Evolutionary conservation across 92 coral and sea anemone genomes (phyloP).

Genomic region (Phenganax stokvisi): DNA sequence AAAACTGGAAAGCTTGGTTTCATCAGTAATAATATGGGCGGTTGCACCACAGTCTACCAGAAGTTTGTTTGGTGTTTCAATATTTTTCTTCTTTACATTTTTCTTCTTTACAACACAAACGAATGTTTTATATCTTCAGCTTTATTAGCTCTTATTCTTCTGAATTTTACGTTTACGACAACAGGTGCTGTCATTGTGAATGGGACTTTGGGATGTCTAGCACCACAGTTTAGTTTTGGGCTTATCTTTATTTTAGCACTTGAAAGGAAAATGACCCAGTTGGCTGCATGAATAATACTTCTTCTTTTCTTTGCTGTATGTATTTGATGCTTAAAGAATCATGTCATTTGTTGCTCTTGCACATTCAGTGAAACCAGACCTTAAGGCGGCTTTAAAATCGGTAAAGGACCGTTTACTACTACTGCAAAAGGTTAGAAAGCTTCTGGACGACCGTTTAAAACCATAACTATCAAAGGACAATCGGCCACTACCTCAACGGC

Average conservation of each 20-base stretch:
- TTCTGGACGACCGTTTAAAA: conserved; percentile 39
- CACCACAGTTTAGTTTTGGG: not conserved
- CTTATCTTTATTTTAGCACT: not conserved
- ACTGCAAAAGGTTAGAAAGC: conserved; percentile 38
- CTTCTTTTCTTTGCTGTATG: not conserved
- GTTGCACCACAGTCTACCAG: conserved; percentile 47
- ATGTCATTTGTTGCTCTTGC: conserved; percentile 5
- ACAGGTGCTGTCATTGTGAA: not conserved
- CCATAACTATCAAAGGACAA: conserved; percentile 47
- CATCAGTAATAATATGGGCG: conserved; percentile 36
- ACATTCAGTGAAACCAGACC: conserved; percentile 30
- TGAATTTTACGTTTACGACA: not conserved
- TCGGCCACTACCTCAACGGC: conserved; percentile 43
- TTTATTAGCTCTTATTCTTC: conserved; percentile 31
- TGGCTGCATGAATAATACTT: not conserved
- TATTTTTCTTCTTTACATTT: not conserved
- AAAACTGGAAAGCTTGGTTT: conserved; percentile 41
- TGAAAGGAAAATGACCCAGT: not conserved
- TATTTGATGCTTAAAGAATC: not conserved
- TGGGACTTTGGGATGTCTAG: not conserved
- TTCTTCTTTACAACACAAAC: not conserved
- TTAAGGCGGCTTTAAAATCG: conserved; percentile 38
- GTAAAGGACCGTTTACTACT: conserved; percentile 32
- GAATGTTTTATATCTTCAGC: conserved; percentile 23
- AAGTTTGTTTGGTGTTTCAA: not conserved